Evolutionary conservation across 1,140 invertebrate species (phyloP).

Genomic region (Euura lappo): DNA sequence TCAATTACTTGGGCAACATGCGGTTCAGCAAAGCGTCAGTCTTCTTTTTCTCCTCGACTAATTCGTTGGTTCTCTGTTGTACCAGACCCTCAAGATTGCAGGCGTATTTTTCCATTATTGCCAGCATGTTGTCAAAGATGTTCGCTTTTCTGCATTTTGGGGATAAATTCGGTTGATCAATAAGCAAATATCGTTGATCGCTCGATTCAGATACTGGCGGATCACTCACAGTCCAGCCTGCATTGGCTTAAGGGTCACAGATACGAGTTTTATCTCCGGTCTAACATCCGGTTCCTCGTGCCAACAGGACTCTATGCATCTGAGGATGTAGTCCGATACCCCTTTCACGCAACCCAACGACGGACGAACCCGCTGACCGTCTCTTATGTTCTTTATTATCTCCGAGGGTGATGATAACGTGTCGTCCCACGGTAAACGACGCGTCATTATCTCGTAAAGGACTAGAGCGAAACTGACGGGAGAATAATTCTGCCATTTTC

Average conservation of each 20-base stretch:
- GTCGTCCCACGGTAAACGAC: constrained; percentile 74
- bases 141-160: constrained; percentile 67
- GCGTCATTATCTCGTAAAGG: constrained; percentile 74
- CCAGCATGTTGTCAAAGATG: constrained; percentile 87
- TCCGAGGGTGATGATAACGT: constrained; percentile 36
- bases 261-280: constrained; percentile 73
- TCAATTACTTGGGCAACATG: constrained; percentile 79
- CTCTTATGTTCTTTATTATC: constrained; percentile 36
- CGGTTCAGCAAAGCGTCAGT: constrained; percentile 81
- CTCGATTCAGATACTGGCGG: background rate
- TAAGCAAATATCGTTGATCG: background rate
- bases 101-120: constrained; percentile 88
- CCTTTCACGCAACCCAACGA: constrained; percentile 60
- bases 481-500: background rate
- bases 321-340: constrained; percentile 67
- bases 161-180: too few species aligned
- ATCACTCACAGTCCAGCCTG: constrained; percentile 73
- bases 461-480: constrained; percentile 68
- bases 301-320: constrained; percentile 79
- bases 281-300: constrained; percentile 74
- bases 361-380: constrained; percentile 65
- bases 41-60: constrained; percentile 83
- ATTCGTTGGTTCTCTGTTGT: constrained; percentile 78
- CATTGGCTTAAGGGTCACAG: constrained; percentile 77
- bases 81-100: constrained; percentile 83